Conservation (phyloP, 2,888 invertebrate genomes). For the Pherbina coryleti region DNA sequence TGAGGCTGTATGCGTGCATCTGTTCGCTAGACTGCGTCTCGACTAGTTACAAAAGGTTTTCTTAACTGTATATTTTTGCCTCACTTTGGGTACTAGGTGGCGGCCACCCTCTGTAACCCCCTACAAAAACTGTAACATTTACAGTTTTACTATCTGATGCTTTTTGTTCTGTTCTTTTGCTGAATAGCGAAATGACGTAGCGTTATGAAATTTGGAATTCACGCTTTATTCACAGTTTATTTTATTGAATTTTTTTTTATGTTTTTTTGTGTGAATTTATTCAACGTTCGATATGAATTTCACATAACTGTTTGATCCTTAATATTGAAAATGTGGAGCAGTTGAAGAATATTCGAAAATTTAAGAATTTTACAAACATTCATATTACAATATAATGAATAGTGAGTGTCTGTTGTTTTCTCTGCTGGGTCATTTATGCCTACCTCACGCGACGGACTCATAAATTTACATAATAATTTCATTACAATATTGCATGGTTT, state of each 20-base stretch:
- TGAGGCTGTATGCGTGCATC: neutral
- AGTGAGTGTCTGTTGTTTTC: no score
- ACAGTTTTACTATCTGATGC: neutral
- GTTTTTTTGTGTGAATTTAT: no score
- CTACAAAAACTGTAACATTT: neutral
- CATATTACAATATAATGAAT: no score
- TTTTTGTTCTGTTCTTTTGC: neutral
- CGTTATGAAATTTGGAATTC: constrained; percentile 13
- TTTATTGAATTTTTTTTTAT: neutral
- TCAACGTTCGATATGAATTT: no score
- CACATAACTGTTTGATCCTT: no score
- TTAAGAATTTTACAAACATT: no score
- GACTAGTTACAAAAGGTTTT: neutral
- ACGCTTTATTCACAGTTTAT: constrained; percentile 6
- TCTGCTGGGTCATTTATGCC: no score
- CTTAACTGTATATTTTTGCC: neutral
- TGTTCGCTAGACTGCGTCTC: neutral
- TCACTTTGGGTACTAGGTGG: neutral
- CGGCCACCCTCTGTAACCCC: neutral
- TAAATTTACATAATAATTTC: no score
- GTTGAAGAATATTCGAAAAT: no score
- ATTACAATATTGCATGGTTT: no score
- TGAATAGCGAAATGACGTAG: neutral
- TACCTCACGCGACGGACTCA: no score
- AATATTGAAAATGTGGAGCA: no score